A percentile compares a stretch with the other conserved stretches of the same genome.
phyloP scores from a whole-genome alignment of 2,113 vertebrate species.

The Crotophaga sulcirostris region DNA sequence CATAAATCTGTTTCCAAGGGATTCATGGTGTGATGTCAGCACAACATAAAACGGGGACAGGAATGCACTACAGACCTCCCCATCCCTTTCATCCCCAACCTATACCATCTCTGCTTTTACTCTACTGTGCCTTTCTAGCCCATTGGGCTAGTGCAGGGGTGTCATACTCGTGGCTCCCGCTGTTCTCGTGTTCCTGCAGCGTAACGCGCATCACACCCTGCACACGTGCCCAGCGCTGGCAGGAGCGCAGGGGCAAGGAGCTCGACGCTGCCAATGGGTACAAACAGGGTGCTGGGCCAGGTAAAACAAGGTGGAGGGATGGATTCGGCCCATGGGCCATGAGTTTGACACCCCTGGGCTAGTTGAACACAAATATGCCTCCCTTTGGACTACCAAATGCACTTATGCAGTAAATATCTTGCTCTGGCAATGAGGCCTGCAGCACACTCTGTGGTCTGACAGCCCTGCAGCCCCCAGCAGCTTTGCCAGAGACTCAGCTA shows the following conservation, averaged over 20 bases:
- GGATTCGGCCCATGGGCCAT: no score
- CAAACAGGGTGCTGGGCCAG: no score
- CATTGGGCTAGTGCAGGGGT: neutral
- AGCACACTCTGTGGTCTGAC: neutral
- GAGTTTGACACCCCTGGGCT: no score
- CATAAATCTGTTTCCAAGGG: neutral
- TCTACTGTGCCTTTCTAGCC: neutral
- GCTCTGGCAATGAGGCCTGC: neutral
- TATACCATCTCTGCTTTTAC: neutral
- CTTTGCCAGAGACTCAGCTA: neutral
- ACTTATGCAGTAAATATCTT: neutral
- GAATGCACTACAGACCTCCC: neutral
- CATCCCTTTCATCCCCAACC: neutral
- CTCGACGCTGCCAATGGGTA: no score
- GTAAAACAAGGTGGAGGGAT: no score
- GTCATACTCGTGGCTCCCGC: no score
- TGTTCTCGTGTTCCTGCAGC: no score
- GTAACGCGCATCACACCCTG: no score
- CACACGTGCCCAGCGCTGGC: no score
- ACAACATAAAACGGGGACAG: neutral
- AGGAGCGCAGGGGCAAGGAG: no score
- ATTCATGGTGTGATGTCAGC: neutral
- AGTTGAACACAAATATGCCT: neutral
- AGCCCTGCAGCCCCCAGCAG: neutral
- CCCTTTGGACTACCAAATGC: neutral